These are phyloP conservation scores for Catharus fuscescens DNA, from an alignment of 2,113 vertebrate genomes.

Conservation along the genomic window DNA sequence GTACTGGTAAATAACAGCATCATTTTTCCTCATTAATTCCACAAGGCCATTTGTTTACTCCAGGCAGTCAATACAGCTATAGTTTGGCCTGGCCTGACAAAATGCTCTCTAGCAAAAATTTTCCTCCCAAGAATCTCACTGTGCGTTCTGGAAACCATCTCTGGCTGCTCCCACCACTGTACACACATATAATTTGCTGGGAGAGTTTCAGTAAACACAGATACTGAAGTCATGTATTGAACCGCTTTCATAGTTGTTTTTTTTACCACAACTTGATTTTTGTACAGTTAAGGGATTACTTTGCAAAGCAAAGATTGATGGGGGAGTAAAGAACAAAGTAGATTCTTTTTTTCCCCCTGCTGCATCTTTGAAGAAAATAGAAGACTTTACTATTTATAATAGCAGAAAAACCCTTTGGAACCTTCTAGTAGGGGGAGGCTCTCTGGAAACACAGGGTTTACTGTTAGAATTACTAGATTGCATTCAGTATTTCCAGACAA, in stretches of 20 bases:
- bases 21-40: neutral
- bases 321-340: neutral
- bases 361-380: neutral
- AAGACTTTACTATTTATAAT: conserved; percentile 12
- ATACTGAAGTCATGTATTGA: neutral
- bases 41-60: neutral
- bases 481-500: conserved; percentile 16
- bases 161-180: conserved; percentile 43
- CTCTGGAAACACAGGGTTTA: neutral
- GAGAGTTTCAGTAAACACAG: conserved; percentile 44
- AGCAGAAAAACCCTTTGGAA: conserved; percentile 24
- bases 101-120: conserved; percentile 59
- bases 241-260: neutral
- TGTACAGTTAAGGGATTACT: neutral
- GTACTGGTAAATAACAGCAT: conserved; percentile 18
- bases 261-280: neutral
- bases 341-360: neutral
- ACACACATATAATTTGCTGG: conserved; percentile 21
- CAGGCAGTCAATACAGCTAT: neutral
- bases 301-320: conserved; percentile 1
- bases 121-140: conserved; percentile 36
- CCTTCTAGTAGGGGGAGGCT: neutral
- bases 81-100: conserved; percentile 40
- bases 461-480: conserved; percentile 37
- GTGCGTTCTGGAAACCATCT: conserved; percentile 5